These are phyloP conservation scores for Mesochorus sp. DNA, from an alignment of 2,888 invertebrate species.

Conservation along the genomic window DNA sequence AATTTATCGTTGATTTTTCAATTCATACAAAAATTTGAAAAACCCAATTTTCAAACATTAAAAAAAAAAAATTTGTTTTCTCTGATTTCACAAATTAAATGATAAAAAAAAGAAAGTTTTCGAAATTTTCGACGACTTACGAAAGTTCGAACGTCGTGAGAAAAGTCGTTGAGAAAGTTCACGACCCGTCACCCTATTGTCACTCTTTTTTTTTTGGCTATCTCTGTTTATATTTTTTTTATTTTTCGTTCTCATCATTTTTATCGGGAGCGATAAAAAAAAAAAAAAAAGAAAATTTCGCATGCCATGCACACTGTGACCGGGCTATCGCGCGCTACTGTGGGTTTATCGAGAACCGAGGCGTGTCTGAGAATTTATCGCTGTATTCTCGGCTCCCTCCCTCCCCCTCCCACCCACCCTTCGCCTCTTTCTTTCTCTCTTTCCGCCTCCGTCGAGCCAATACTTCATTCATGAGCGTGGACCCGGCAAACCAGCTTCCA, in stretches of 20 bases:
- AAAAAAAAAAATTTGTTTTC: neutral
- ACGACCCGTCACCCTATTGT: no score
- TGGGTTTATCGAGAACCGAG: slow-evolving; percentile 34
- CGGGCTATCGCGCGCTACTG: slow-evolving; percentile 33
- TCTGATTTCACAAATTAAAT: neutral
- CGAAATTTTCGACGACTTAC: no score
- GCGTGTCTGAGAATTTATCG: slow-evolving; percentile 56
- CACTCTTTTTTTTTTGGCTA: neutral
- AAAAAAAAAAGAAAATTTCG: neutral
- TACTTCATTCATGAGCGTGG: slow-evolving; percentile 32
- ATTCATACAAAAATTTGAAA: no score
- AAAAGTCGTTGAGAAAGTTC: no score
- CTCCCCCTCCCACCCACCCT: neutral
- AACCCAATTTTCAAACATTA: no score
- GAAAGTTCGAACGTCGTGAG: no score
- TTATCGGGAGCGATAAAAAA: slow-evolving; percentile 46
- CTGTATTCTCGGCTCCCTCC: slow-evolving; percentile 20
- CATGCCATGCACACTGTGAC: slow-evolving; percentile 29
- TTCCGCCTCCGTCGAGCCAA: slow-evolving; percentile 9
- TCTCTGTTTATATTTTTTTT: neutral
- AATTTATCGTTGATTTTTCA: no score
- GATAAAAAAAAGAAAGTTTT: no score
- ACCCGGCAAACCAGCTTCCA: slow-evolving; percentile 6
- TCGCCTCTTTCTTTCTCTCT: slow-evolving; percentile 1
- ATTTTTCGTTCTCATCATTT: slow-evolving; percentile 3